These are phyloP conservation scores for Lepidurus arcticus DNA, from an alignment of 1,140 invertebrate genomes.

Conservation along the genomic window DNA sequence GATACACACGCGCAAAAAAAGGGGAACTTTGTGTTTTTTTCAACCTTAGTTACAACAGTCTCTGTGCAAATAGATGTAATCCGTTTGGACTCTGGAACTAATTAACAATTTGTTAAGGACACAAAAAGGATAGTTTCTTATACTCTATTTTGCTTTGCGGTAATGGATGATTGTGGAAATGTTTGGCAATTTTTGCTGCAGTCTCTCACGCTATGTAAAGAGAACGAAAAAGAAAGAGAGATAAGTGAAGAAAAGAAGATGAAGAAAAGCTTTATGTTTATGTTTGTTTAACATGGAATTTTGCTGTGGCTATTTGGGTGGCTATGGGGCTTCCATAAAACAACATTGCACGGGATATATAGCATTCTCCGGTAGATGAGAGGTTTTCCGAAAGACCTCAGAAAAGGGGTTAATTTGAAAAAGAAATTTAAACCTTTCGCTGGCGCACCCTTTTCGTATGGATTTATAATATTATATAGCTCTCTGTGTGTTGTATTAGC, in stretches of 20 bases:
- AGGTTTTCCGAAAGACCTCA: background rate
- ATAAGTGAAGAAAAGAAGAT: background rate
- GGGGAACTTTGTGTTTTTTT: no score
- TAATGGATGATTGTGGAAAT: background rate
- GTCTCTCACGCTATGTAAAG: background rate
- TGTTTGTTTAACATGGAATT: constrained; percentile 16
- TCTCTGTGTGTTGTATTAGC: background rate
- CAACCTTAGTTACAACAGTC: background rate
- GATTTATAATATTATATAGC: background rate
- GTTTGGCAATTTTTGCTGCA: background rate
- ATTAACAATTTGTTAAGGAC: background rate
- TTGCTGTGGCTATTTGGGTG: background rate
- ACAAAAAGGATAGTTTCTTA: background rate
- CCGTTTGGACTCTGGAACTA: background rate
- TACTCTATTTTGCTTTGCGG: background rate
- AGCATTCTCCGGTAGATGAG: background rate
- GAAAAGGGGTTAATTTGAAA: background rate
- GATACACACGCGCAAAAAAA: background rate
- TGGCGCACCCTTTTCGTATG: background rate
- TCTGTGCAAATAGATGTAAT: background rate
- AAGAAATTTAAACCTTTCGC: background rate
- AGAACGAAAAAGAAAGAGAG: background rate
- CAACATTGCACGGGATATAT: background rate
- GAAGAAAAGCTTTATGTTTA: background rate
- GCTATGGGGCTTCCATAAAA: background rate